These are phyloP conservation scores for Phengaris alcon DNA, from an alignment of 2,888 invertebrate species.

Conservation along the genomic window DNA sequence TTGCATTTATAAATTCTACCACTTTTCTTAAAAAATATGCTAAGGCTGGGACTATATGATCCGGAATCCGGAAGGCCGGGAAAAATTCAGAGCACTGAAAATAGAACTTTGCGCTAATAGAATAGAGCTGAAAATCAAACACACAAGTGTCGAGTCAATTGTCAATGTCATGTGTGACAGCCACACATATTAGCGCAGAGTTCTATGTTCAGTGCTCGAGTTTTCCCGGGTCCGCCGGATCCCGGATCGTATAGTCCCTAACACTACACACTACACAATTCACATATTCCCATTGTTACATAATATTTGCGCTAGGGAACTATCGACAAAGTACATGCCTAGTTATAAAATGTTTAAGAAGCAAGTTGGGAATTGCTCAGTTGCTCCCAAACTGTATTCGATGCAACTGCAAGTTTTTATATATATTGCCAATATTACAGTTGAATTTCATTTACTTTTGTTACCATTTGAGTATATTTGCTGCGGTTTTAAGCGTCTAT, in stretches of 20 bases:
- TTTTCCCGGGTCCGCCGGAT: no score
- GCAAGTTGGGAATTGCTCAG: slow-evolving; percentile 14
- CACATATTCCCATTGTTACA: neutral
- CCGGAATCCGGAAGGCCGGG: no score
- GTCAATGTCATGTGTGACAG: no score
- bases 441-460: neutral
- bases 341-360: slow-evolving; percentile 21
- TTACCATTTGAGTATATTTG: neutral
- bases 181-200: no score
- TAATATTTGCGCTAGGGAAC: neutral
- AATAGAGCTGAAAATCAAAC: no score
- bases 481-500: neutral
- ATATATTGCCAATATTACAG: slow-evolving; percentile 3
- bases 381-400: slow-evolving; percentile 7
- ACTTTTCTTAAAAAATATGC: no score
- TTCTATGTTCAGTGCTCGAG: no score
- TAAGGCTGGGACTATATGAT: no score
- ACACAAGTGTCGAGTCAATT: no score
- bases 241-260: neutral
- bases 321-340: slow-evolving; percentile 15
- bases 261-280: neutral
- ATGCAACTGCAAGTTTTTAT: slow-evolving; percentile 11
- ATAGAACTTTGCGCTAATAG: no score
- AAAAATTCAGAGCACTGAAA: no score
- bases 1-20: no score